phyloP scores from a whole-genome alignment of 1,140 invertebrate genomes.

The Monomorium pharaonis region DNA sequence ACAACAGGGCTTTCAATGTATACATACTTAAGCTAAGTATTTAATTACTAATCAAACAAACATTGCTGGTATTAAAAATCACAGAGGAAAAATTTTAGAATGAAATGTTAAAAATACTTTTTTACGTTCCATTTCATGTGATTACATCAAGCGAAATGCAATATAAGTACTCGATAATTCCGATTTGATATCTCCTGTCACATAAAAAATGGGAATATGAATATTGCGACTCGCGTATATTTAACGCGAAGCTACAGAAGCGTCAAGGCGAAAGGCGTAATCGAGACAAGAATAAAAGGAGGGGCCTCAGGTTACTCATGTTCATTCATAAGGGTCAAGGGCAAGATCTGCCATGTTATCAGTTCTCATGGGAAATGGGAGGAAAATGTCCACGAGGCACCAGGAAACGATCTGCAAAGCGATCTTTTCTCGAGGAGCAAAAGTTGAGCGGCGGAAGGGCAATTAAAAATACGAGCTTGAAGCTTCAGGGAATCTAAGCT shows the following conservation, averaged over 20 bases:
- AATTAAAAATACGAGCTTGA: conserved; percentile 3
- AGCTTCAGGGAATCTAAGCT: neutral
- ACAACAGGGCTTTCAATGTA: too few relatives aligned
- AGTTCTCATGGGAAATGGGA: neutral
- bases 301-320: conserved; percentile 36
- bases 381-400: neutral
- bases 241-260: conserved; percentile 23
- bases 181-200: neutral
- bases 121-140: too few relatives aligned
- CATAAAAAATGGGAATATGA: neutral
- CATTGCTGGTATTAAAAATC: too few relatives aligned
- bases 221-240: conserved; percentile 17
- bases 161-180: neutral
- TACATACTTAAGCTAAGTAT: too few relatives aligned
- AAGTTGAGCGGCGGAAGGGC: neutral
- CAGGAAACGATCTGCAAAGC: neutral
- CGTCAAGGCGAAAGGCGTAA: conserved; percentile 38
- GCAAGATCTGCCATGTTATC: conserved; percentile 2
- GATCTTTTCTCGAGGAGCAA: neutral
- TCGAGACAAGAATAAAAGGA: conserved; percentile 49
- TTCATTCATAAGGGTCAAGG: conserved; percentile 56
- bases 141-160: neutral
- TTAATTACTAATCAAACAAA: too few relatives aligned
- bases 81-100: neutral
- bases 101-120: neutral